Evolutionary conservation across 2,113 vertebrate genomes (phyloP).

Genomic region (Gymnarchus niloticus): DNA sequence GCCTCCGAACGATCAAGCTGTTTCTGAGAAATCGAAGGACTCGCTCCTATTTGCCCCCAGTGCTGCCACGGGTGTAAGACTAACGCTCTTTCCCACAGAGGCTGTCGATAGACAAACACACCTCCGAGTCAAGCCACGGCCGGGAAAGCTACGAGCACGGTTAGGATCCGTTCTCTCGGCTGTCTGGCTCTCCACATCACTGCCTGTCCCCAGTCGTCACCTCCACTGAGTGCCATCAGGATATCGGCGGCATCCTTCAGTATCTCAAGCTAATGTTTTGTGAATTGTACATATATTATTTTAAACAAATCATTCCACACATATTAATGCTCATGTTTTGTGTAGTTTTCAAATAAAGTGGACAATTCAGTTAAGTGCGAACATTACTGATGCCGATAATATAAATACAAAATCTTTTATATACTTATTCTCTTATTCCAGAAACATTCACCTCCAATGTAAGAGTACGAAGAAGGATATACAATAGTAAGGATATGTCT

Average conservation of each 20-base stretch:
- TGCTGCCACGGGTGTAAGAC: background rate
- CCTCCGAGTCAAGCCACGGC: conserved; percentile 72
- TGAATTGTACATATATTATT: background rate
- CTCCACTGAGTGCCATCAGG: background rate
- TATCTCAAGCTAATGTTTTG: background rate
- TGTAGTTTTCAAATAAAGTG: background rate
- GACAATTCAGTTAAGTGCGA: no score
- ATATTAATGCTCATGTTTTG: background rate
- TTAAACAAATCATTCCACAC: background rate
- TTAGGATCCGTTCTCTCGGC: conserved; percentile 40
- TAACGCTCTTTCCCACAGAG: conserved; percentile 56
- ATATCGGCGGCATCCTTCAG: background rate
- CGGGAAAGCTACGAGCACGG: conserved; percentile 71
- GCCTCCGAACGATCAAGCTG: background rate
- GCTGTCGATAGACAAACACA: conserved; percentile 79
- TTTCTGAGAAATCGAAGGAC: background rate
- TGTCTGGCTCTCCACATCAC: background rate
- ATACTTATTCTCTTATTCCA: no score
- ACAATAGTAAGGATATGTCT: background rate
- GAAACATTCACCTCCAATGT: background rate
- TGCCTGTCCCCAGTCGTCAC: background rate
- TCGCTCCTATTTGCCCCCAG: background rate
- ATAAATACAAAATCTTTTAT: background rate
- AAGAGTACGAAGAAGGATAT: background rate
- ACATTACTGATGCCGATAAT: no score